phyloP scores from a whole-genome alignment of 2,888 invertebrate genomes.

The Myathropa florea region DNA sequence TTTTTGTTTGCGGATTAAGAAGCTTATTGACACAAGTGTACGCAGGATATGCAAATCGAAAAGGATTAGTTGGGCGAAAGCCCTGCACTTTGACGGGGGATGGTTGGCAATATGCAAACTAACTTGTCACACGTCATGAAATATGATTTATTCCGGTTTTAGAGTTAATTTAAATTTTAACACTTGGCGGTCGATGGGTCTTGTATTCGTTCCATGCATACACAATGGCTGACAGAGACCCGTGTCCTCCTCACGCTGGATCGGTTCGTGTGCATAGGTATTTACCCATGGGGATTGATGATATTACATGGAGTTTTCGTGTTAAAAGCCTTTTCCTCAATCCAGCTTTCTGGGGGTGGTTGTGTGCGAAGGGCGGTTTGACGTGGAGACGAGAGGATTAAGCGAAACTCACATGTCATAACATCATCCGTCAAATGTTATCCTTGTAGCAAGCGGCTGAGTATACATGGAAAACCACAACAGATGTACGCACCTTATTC shows the following conservation, averaged over 20 bases:
- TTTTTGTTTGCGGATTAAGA: slow-evolving; percentile 34
- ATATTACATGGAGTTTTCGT: slow-evolving; percentile 23
- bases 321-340: slow-evolving; percentile 13
- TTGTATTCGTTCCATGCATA: slow-evolving; percentile 50
- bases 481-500: not conserved
- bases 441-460: slow-evolving; percentile 2
- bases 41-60: slow-evolving; percentile 57
- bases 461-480: not conserved
- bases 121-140: slow-evolving; percentile 66
- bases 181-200: slow-evolving; percentile 37
- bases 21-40: slow-evolving; percentile 8
- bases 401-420: slow-evolving; percentile 8
- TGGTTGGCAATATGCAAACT: slow-evolving; percentile 59
- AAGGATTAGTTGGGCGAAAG: slow-evolving; percentile 47
- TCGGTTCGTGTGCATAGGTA: not conserved
- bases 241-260: not conserved
- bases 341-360: not conserved
- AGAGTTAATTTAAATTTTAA: slow-evolving; percentile 66
- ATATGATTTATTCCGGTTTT: slow-evolving; percentile 60
- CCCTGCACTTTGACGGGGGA: slow-evolving; percentile 7
- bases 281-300: not conserved
- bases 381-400: not conserved
- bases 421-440: slow-evolving; percentile 34
- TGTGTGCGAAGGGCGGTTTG: not conserved
- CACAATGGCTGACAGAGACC: slow-evolving; percentile 40